phyloP scores from a whole-genome alignment of 2,797 vertebrate genomes.

The Psittacula echo region DNA sequence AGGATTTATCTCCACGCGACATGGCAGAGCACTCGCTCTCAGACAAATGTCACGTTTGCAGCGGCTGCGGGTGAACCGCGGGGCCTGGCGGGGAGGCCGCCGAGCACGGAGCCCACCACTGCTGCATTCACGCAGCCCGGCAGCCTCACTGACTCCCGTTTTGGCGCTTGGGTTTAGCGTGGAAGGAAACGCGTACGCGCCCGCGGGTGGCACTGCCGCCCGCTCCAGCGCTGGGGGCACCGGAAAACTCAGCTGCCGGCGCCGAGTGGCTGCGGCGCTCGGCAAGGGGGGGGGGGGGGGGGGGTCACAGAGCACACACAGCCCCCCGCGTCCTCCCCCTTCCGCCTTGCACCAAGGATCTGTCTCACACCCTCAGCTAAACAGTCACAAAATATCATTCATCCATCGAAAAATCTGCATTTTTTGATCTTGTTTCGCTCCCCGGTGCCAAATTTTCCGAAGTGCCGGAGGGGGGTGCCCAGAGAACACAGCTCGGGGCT shows the following conservation, averaged over 20 bases:
- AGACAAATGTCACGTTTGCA: fast-evolving
- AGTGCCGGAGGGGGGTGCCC: fast-evolving
- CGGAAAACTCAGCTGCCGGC: not conserved
- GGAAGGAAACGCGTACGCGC: not conserved
- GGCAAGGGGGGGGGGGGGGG: no score
- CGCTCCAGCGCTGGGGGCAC: not conserved
- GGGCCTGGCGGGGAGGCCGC: not conserved
- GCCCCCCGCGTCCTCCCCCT: not conserved
- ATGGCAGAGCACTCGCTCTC: fast-evolving
- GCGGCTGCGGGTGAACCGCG: fast-evolving
- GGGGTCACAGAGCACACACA: not conserved
- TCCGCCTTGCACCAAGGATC: not conserved
- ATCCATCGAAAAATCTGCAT: no score
- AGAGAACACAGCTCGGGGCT: fast-evolving
- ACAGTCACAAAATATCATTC: not conserved
- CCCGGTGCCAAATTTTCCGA: not conserved
- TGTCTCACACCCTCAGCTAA: not conserved
- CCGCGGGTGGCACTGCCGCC: not conserved
- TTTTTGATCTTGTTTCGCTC: not conserved
- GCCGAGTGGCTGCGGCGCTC: no score
- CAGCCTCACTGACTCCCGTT: fast-evolving
- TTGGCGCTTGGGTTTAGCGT: fast-evolving
- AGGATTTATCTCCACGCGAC: fast-evolving
- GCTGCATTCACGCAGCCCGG: not conserved
- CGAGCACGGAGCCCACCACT: fast-evolving